These are phyloP conservation scores for Hypselothyrea guttata DNA, from an alignment of 2,888 invertebrate genomes.

Conservation along the genomic window DNA sequence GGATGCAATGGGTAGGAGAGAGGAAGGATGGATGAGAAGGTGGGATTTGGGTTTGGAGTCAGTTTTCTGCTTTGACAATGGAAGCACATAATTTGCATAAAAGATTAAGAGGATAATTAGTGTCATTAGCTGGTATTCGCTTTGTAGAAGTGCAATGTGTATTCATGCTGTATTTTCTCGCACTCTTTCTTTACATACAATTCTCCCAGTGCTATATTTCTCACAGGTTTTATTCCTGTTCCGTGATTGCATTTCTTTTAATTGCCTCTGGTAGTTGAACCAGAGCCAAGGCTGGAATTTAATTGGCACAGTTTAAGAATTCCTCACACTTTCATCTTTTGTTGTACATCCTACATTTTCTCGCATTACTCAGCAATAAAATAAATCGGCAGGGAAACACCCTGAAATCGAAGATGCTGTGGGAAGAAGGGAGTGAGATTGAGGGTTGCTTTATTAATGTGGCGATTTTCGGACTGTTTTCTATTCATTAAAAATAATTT, in stretches of 20 bases:
- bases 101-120: constrained; percentile 73
- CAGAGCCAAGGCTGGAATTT: constrained; percentile 29
- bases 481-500: constrained; percentile 75
- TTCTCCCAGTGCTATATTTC: constrained; percentile 8
- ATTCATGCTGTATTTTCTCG: constrained; percentile 1
- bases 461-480: constrained; percentile 65
- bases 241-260: constrained; percentile 24
- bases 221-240: constrained; percentile 1
- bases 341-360: not conserved
- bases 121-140: constrained; percentile 58
- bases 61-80: constrained; percentile 37
- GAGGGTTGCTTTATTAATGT: constrained; percentile 48
- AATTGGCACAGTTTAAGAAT: constrained; percentile 62
- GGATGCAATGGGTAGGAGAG: not conserved
- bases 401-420: not conserved
- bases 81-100: constrained; percentile 62
- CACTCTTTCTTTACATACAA: not conserved
- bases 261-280: constrained; percentile 31
- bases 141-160: constrained; percentile 35
- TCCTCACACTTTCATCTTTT: constrained; percentile 8
- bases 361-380: constrained; percentile 27
- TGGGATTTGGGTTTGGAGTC: constrained; percentile 1
- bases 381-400: constrained; percentile 26
- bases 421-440: constrained; percentile 2
- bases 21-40: not conserved